These are phyloP conservation scores for Electrona antarctica DNA, from an alignment of 2,113 vertebrate genomes.

Conservation along the genomic window DNA sequence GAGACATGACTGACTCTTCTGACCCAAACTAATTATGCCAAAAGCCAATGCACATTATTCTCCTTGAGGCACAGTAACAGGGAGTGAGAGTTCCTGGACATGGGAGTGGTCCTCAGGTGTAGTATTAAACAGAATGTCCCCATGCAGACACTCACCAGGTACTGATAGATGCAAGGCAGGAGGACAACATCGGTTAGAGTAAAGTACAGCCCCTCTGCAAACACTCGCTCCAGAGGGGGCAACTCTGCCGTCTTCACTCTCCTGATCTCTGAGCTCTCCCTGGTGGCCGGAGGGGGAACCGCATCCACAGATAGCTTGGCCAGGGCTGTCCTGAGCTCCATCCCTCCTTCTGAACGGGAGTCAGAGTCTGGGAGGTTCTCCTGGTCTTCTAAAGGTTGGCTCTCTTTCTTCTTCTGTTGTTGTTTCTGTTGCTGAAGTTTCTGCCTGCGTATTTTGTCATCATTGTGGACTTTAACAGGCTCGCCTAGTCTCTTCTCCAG, in stretches of 20 bases:
- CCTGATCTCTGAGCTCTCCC: conserved; percentile 86
- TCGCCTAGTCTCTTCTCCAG: conserved; percentile 89
- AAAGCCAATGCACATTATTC: background rate
- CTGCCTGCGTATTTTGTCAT: conserved; percentile 94
- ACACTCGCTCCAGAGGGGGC: conserved; percentile 88
- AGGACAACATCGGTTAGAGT: conserved; percentile 94
- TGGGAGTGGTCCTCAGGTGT: background rate
- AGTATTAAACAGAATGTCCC: conserved; percentile 22
- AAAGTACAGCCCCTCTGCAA: conserved; percentile 96
- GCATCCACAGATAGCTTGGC: conserved; percentile 82
- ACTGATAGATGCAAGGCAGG: conserved; percentile 91
- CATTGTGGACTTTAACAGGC: conserved; percentile 93
- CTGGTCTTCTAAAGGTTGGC: background rate
- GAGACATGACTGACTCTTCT: no score
- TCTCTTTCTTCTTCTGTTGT: conserved; percentile 39
- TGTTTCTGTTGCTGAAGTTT: conserved; percentile 85
- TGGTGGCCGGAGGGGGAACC: conserved; percentile 64
- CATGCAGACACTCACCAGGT: conserved; percentile 84
- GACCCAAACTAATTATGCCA: conserved; percentile 23
- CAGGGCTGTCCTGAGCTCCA: conserved; percentile 87
- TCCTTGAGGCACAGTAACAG: background rate
- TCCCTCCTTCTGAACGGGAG: conserved; percentile 36
- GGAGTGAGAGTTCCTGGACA: background rate
- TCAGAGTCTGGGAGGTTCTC: conserved; percentile 11
- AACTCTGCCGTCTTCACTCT: conserved; percentile 88